Evolutionary conservation across 1,140 invertebrate genomes (phyloP).

Genomic region (Aradophagus sp.): DNA sequence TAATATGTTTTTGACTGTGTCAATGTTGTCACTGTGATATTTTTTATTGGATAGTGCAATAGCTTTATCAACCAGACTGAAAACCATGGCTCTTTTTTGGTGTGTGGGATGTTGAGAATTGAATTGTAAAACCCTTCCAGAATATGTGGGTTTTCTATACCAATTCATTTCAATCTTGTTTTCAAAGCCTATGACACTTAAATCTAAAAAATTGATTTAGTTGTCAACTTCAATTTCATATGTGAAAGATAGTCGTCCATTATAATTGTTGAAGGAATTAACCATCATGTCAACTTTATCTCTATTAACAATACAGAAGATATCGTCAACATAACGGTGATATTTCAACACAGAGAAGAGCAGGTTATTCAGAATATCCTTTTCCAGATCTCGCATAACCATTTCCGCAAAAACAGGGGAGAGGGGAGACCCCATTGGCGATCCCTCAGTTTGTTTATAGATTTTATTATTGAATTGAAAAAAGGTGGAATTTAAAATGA

Average conservation of each 20-base stretch:
- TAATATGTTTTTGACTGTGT: slow-evolving; percentile 8
- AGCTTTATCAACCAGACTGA: slow-evolving; percentile 2
- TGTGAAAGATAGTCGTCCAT: slow-evolving; percentile 16
- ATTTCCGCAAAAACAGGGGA: slow-evolving; percentile 25
- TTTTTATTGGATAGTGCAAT: slow-evolving; percentile 4
- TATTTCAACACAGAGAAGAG: no score
- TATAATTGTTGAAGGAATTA: slow-evolving; percentile 12
- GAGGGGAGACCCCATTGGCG: slow-evolving; percentile 1
- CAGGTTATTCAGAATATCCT: not conserved
- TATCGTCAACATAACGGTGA: slow-evolving; percentile 8
- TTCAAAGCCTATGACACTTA: slow-evolving; percentile 5
- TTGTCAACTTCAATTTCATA: slow-evolving; percentile 10
- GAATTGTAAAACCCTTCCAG: slow-evolving; percentile 1
- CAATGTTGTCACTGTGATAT: slow-evolving; percentile 8
- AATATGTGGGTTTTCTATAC: slow-evolving; percentile 7
- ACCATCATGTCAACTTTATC: slow-evolving; percentile 2
- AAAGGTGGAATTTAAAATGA: slow-evolving; percentile 2
- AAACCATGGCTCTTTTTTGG: slow-evolving; percentile 15
- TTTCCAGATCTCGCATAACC: slow-evolving; percentile 7
- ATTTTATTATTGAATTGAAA: not conserved
- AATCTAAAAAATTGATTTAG: slow-evolving; percentile 17
- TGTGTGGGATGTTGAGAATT: slow-evolving; percentile 9
- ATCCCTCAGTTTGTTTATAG: slow-evolving; percentile 8
- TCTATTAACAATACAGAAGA: not conserved
- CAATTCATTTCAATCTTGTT: slow-evolving; percentile 10